Evolutionary conservation across 1,140 invertebrate species (phyloP), one percentile per base, ranked within the genome.

Genomic region (Tribolium madens): DNA sequence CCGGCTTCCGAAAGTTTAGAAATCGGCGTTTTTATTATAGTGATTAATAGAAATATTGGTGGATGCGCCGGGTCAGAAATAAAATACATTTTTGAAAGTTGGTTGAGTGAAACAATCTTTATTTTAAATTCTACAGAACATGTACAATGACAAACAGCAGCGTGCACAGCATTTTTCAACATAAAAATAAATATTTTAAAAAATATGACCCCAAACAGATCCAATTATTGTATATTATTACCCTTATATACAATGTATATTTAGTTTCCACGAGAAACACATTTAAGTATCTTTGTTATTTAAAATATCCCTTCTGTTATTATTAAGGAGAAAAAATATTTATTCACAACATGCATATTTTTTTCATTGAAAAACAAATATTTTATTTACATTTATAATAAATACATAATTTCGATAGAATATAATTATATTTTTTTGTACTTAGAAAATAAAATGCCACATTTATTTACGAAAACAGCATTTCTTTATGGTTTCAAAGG

Each of bases 101-200:
- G 10, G n/a, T 17, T 21, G 47, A 17, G 70, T 72, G 70, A 72
- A 72, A 72, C 47, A 72, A 72, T 72, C 26, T 72, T 72, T 72
- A 72, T 72, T 72, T 50, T 52, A 46, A 72, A 72, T 50, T 21
- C 70, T 72, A 72, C 70, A 72, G 70, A 72, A 72, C 46, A 72
- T 72, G 70, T 52, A 72, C 70, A 72, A 72, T 72, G 70, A 72
- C 70, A 52, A 72, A 72, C 21, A 72, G 70, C 70, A 72, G 70
- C 70, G 70, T 72, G 70, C 70, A 72, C 70, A 72, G 70, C 70
- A 72, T 72, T 72, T 18, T 72, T 64, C 50, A 72, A 50, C 46
- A 72, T 69, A 48, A 72, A 48, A 31, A 72, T 52, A 52, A 71
- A 47, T 15, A 47, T 36, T 47, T 71, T 48, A 72, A 72, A 72